A percentile compares a stretch with the other conserved stretches of the same genome.
phyloP scores from a whole-genome alignment of 2,113 vertebrate genomes.

The Tamias sibiricus region DNA sequence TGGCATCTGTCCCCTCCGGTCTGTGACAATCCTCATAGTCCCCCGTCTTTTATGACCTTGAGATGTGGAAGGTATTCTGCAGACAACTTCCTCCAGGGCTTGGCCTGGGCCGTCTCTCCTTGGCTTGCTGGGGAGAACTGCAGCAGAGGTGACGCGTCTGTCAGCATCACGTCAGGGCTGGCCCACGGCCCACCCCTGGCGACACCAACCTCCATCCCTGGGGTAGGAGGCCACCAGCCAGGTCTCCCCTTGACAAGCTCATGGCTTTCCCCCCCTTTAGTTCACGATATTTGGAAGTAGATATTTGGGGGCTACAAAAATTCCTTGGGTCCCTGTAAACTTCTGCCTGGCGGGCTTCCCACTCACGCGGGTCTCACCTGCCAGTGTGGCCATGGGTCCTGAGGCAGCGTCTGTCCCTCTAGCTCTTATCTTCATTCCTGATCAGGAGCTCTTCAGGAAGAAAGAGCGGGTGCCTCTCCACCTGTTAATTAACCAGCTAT shows the following conservation, averaged over 20 bases:
- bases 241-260: neutral
- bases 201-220: fast-evolving
- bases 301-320: fast-evolving
- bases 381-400: no score
- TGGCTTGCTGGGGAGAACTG: no score
- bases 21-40: neutral
- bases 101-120: neutral
- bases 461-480: neutral
- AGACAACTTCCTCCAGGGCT: neutral
- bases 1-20: fast-evolving
- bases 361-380: no score
- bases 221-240: neutral
- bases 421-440: fast-evolving
- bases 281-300: no score
- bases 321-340: neutral
- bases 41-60: neutral
- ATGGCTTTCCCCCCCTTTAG: neutral
- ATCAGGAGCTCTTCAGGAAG: neutral
- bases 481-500: neutral
- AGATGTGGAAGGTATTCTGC: neutral
- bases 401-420: no score
- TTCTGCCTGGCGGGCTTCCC: neutral
- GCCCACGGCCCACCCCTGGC: no score
- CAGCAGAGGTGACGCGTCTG: no score
- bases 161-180: no score